Conservation (phyloP, 1,140 invertebrate species). For the Drosophila athabasca region DNA sequence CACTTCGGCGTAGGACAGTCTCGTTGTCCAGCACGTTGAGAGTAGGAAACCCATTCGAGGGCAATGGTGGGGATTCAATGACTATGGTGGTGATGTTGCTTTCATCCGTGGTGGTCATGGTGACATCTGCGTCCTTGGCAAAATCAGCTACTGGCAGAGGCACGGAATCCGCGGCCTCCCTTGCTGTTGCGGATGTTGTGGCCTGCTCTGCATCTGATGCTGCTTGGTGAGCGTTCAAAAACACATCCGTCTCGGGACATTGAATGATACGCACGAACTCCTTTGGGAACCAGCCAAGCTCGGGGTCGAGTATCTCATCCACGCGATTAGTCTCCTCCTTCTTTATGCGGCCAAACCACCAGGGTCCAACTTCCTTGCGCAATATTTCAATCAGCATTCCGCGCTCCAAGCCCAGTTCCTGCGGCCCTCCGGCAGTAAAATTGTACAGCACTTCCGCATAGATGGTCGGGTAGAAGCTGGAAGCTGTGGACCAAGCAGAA, state of each 20-base stretch:
- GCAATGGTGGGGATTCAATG: conserved; percentile 64
- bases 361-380: conserved; percentile 77
- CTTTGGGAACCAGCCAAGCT: conserved; percentile 83
- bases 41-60: neutral
- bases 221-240: conserved; percentile 51
- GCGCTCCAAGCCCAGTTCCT: conserved; percentile 78
- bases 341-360: conserved; percentile 83
- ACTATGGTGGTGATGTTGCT: conserved; percentile 80
- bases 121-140: conserved; percentile 44
- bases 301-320: conserved; percentile 70
- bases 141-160: conserved; percentile 43
- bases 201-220: neutral
- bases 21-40: conserved; percentile 48
- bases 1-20: conserved; percentile 64
- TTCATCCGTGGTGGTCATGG: conserved; percentile 62
- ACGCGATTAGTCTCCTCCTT: conserved; percentile 71
- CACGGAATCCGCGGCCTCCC: neutral
- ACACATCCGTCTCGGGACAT: conserved; percentile 65
- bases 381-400: conserved; percentile 79
- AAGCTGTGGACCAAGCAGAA: conserved; percentile 29
- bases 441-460: conserved; percentile 82
- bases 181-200: neutral
- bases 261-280: conserved; percentile 81
- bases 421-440: conserved; percentile 77
- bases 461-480: conserved; percentile 59